These are phyloP conservation scores for Turdus rufiventris DNA, from an alignment of 2,113 vertebrate genomes.

Conservation along the genomic window DNA sequence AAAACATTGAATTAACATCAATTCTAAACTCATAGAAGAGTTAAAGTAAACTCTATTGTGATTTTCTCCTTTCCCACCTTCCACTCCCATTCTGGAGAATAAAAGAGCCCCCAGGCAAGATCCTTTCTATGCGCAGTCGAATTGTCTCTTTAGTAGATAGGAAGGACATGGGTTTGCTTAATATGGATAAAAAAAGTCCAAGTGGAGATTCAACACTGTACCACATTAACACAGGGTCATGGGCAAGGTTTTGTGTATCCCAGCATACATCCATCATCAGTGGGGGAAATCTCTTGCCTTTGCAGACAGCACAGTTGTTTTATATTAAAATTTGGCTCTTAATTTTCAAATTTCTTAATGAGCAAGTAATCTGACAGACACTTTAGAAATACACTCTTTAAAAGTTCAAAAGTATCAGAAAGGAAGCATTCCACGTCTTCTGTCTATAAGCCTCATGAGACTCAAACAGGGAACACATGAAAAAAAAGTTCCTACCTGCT, in stretches of 20 bases:
- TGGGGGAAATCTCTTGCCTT: not conserved
- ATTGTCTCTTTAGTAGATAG: not conserved
- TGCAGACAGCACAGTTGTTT: not conserved
- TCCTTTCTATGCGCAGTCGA: not conserved
- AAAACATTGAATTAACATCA: not conserved
- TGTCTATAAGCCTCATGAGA: not conserved
- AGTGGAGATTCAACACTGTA: not conserved
- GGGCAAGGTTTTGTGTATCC: not conserved
- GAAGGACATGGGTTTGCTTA: not conserved
- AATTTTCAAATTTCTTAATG: not conserved
- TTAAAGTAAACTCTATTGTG: not conserved
- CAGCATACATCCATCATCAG: not conserved
- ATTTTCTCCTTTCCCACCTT: not conserved
- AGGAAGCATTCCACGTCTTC: not conserved
- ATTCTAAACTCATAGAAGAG: not conserved
- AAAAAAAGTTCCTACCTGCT: conserved; percentile 72
- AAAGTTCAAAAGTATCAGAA: not conserved
- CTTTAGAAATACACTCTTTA: not conserved
- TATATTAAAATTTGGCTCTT: not conserved
- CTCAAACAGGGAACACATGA: not conserved
- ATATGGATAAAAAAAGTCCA: not conserved
- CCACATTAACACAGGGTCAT: not conserved
- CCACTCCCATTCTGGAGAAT: not conserved
- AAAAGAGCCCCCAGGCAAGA: not conserved
- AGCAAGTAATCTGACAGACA: not conserved